Conservation (phyloP, 2,797 vertebrate genomes). For the Pempheris klunzingeri region DNA sequence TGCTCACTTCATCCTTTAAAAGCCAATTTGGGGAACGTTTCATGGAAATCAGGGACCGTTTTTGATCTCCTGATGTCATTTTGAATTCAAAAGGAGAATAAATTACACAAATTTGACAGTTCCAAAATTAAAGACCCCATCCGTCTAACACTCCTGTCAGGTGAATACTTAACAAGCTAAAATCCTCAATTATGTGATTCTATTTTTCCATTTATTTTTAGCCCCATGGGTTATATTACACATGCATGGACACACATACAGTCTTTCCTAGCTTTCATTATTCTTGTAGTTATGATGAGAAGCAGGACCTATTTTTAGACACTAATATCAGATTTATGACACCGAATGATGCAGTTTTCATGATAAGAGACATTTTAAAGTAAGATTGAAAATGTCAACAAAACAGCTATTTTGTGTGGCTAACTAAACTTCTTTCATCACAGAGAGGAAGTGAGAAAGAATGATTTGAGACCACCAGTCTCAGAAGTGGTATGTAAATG, state of each 20-base stretch:
- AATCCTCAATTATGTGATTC: slow-evolving; percentile 51
- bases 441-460: neutral
- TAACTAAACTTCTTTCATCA: slow-evolving; percentile 23
- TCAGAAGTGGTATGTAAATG: slow-evolving; percentile 49
- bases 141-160: slow-evolving; percentile 54
- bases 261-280: neutral
- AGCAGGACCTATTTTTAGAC: neutral
- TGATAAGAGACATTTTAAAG: neutral
- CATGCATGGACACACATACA: neutral
- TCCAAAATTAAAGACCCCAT: slow-evolving; percentile 63
- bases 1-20: slow-evolving; percentile 65
- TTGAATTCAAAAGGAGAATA: slow-evolving; percentile 69
- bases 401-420: neutral
- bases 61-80: slow-evolving; percentile 76
- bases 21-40: slow-evolving; percentile 74
- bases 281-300: neutral
- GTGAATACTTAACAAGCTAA: slow-evolving; percentile 58
- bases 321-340: neutral
- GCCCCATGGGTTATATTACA: slow-evolving; percentile 14
- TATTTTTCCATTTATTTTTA: slow-evolving; percentile 9
- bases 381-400: neutral
- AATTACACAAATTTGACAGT: slow-evolving; percentile 72
- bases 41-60: slow-evolving; percentile 69
- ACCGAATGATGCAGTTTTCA: neutral
- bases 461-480: neutral